A percentile compares a stretch with the other conserved stretches of the same genome.
phyloP scores from a whole-genome alignment of 2,888 invertebrate genomes.

The Chloroclystis v-ata region DNA sequence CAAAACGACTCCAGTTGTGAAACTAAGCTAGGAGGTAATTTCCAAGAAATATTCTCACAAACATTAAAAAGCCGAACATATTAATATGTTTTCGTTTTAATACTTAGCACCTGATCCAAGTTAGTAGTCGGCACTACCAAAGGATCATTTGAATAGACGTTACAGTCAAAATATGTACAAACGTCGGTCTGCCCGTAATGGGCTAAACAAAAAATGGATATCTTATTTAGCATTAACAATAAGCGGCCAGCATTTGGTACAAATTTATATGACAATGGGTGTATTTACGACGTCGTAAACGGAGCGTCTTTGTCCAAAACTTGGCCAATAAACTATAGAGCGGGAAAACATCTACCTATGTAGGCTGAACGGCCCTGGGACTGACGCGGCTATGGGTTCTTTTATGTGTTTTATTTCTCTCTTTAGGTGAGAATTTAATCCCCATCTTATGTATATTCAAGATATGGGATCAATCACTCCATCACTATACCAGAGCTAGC shows the following conservation, averaged over 20 bases:
- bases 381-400: constrained; percentile 10
- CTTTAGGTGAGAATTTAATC: constrained; percentile 1
- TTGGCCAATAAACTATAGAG: constrained; percentile 59
- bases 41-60: no score
- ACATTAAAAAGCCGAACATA: no score
- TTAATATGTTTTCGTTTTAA: no score
- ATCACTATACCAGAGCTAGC: no score
- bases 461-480: no score
- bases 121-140: constrained; percentile 57
- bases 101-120: constrained; percentile 59
- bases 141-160: constrained; percentile 46
- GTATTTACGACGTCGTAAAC: constrained; percentile 68
- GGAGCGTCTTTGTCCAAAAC: constrained; percentile 63
- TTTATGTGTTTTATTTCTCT: not conserved
- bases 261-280: constrained; percentile 60
- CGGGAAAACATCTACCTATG: constrained; percentile 15
- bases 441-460: no score
- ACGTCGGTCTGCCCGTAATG: constrained; percentile 54
- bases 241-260: constrained; percentile 60
- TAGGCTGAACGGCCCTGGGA: constrained; percentile 15
- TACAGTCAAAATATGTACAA: constrained; percentile 76
- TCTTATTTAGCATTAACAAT: constrained; percentile 75
- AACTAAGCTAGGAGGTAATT: no score
- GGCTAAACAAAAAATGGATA: constrained; percentile 71
- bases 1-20: no score